A percentile compares a stretch with the other conserved stretches of the same genome.
phyloP scores from a whole-genome alignment of 2,888 invertebrate genomes.

The Rutpela maculata region DNA sequence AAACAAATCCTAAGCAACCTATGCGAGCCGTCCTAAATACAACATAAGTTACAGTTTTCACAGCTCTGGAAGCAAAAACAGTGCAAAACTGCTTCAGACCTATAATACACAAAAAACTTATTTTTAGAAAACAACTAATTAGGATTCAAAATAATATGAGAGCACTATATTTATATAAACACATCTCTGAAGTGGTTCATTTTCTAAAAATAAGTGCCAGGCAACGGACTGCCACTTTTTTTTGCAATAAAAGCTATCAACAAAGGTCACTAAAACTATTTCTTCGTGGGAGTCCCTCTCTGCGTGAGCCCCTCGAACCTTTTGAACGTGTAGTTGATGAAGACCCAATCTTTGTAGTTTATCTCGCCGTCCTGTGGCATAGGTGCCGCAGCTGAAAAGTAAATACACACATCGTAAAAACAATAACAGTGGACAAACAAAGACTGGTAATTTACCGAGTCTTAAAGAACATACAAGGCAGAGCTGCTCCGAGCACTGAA shows the following conservation, averaged over 20 bases:
- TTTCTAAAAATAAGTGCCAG: constrained; percentile 68
- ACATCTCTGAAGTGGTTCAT: constrained; percentile 55
- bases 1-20: not conserved
- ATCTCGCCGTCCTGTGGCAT: constrained; percentile 93
- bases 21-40: constrained; percentile 50
- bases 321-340: constrained; percentile 99
- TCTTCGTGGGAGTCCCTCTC: constrained; percentile 88
- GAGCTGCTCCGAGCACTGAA: too few relatives aligned
- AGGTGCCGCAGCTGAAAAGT: constrained; percentile 86
- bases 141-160: constrained; percentile 48
- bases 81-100: constrained; percentile 68
- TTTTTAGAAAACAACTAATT: constrained; percentile 66
- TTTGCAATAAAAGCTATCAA: constrained; percentile 52
- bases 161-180: constrained; percentile 53
- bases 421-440: too few relatives aligned
- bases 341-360: constrained; percentile 99
- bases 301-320: constrained; percentile 98
- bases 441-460: too few relatives aligned
- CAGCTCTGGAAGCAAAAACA: constrained; percentile 68
- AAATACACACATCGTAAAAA: not conserved
- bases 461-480: too few relatives aligned
- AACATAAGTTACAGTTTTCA: constrained; percentile 66
- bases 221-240: constrained; percentile 49
- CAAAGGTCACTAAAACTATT: constrained; percentile 74
- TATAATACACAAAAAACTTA: constrained; percentile 66